Base-by-base conservation (phyloP, 1,140 invertebrate species). In the Calephelis nemesis region DNA sequence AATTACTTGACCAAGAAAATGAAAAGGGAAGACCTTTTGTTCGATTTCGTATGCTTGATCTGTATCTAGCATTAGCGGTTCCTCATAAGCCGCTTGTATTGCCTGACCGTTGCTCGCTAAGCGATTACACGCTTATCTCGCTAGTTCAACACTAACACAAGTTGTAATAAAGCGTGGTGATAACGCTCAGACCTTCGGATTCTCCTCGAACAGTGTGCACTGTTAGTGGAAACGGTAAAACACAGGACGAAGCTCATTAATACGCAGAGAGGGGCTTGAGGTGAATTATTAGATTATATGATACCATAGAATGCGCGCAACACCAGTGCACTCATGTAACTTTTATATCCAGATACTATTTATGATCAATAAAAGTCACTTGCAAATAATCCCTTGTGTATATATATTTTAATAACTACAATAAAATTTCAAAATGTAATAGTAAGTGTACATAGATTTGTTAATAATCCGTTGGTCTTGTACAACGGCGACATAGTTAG, bases 211-310 rank as follows among this genome's bases (percentile, higher is more conserved):
- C 63, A 68, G 40, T 45, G 42, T 60, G 47, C 5, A 54, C 54
- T 63, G 73, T 74, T 72, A 78, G 74, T 83, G 79, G 75, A 84
- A 82, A 80, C 79, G 74, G 75, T 72, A 67, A 74, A 71, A 75
- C 67, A 75, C 77, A 82, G 78, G 80, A 81, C 74, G 79, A 79
- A 80, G 79, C 84, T 86, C 83, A 83, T 86, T 85, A 87, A 75
- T 74, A 70, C 65, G 67, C 69, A 66, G 69, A 67, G 67, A 63
- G 73, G 63, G 69, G 72, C 63, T 15, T 47, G 68, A 50, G 52
- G 67, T 64, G 45, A 49, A 13, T 47, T 52, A 65, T 40, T 40
- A 6, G 30, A 60, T 11, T 60, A 10, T 2, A 1, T 40, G 7
- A 7, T 40, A 60, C 5, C 8, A 7, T 60, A 39, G 58, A 60